Base-by-base conservation (phyloP, 2,888 invertebrate species). In the Dryadula phaetusa region DNA sequence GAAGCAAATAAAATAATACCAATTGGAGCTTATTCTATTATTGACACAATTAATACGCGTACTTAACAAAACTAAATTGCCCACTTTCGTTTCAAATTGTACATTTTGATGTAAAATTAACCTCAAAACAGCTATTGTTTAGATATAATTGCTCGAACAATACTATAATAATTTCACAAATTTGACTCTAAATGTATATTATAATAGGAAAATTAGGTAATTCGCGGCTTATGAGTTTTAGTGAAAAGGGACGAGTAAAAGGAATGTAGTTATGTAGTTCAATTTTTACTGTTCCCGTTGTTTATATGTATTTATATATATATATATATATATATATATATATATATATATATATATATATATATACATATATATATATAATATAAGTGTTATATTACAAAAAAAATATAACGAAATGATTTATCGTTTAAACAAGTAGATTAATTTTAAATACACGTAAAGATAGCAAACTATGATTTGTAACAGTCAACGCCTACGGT, bases 401-500 rank as follows among this genome's bases (percentile, higher is more conserved):
- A 49, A 34, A 46, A 46, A 14, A 22, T 28, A 49, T 16, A 37
- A 22, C 16, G 22, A 22, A 62, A 37, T 62, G 49, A 62, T 49
- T 49, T 49, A 49, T 47, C 10, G 22, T 34, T 52, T 10, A 1
- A 28, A 52, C 18, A 0, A 62, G 16, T 49, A 14, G 7, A 40
- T 56, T 56, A 56, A 37, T 56, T n/a, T 56, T 22, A 40, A n/a
- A 14, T 40, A 40, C n/a, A 34, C 22, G 22, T 40, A 28, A 22
- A 62, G 37, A 28, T 25, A 20, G 5, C 16, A 10, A n/a, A 28
- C 16, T 52, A 16, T 42, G 42, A 63, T 63, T 54, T 64, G 54
- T 44, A 46, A 12, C 10, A 54, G 20, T 64, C 32, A 54, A 64
- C 63, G 44, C 63, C 63, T 54, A 54, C 54, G 16, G 16, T 12